A percentile compares a stretch with the other conserved stretches of the same genome.
phyloP scores from a whole-genome alignment of 1,140 invertebrate species.

The Bombus confusus region DNA sequence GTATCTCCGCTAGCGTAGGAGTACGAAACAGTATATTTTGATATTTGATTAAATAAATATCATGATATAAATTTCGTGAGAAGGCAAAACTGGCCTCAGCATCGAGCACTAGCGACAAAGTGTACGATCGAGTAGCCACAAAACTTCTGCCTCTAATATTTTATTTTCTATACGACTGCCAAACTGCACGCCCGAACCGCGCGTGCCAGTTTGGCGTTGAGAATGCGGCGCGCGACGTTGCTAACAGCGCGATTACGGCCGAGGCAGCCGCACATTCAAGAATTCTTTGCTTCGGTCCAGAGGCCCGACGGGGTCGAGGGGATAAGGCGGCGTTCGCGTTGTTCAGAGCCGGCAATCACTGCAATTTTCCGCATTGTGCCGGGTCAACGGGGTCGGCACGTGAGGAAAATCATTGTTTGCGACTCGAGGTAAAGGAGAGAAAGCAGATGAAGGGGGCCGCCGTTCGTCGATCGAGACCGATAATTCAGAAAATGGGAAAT shows the following conservation, averaged over 20 bases:
- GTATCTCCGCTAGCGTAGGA: too few species aligned
- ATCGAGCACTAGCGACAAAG: too few species aligned
- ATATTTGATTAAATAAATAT: too few species aligned
- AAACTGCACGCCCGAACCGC: too few species aligned
- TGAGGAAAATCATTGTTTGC: conserved; percentile 65
- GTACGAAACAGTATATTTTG: too few species aligned
- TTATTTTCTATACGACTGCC: neutral
- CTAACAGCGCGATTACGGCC: neutral
- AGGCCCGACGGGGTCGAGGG: neutral
- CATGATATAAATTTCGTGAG: too few species aligned
- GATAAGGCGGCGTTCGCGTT: conserved; percentile 37
- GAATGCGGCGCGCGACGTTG: neutral
- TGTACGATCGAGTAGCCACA: too few species aligned
- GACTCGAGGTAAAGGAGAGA: conserved; percentile 27
- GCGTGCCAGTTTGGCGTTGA: neutral
- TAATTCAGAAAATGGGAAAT: conserved; percentile 57
- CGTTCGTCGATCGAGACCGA: conserved; percentile 44
- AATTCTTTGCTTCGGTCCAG: conserved; percentile 29
- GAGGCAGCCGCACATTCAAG: neutral
- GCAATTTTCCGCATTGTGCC: conserved; percentile 65
- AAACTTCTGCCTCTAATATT: too few species aligned
- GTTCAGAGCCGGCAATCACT: conserved; percentile 64
- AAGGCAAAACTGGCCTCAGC: too few species aligned
- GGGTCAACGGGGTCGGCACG: conserved; percentile 52
- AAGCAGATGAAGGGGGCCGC: neutral